phyloP scores from a whole-genome alignment of 1,140 invertebrate genomes.

The Nasonia longicornis region DNA sequence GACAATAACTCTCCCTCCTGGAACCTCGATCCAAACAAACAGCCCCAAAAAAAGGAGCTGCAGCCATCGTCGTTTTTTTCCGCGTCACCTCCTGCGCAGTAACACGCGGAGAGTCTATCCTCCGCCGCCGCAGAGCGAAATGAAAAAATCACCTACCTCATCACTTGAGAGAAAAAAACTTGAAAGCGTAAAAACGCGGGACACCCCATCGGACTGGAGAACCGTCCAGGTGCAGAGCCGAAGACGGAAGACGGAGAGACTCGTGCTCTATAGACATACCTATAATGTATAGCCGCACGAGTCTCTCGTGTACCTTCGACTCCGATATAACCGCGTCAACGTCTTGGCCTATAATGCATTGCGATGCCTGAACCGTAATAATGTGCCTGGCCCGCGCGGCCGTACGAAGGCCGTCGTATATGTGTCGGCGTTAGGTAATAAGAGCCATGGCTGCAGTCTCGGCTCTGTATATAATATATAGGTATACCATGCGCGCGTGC shows the following conservation, averaged over 20 bases:
- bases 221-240: not conserved
- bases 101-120: not conserved
- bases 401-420: not conserved
- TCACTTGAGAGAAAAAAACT: not conserved
- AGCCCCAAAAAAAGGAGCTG: not conserved
- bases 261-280: not conserved
- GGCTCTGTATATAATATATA: not conserved
- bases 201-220: not conserved
- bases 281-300: not conserved
- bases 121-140: not conserved
- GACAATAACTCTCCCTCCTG: too few relatives aligned
- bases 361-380: not conserved
- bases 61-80: not conserved
- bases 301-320: not conserved
- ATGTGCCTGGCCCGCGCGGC: not conserved
- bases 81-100: not conserved
- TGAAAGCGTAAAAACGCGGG: not conserved
- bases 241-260: not conserved
- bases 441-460: not conserved
- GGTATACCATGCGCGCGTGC: not conserved
- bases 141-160: not conserved
- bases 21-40: not conserved
- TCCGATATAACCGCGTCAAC: not conserved
- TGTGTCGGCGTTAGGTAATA: not conserved
- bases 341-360: not conserved